Base-by-base conservation (phyloP, 92 coral and sea anemone species). In the Isaurus tuberculatus region DNA sequence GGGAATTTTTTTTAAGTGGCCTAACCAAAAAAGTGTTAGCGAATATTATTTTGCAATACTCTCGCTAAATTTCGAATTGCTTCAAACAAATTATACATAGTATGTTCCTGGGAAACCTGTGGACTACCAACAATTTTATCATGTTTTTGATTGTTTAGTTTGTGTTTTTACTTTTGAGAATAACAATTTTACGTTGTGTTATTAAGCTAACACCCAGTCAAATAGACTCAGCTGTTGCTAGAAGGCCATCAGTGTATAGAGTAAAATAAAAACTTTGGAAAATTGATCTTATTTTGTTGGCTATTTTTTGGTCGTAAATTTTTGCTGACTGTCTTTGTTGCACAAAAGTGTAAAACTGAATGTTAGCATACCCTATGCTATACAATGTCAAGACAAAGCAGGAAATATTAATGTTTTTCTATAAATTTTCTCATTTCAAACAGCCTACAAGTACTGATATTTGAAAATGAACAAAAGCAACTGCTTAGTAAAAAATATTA, bases 91-190 rank as follows among this genome's bases (percentile, higher is more conserved):
- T 49, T 49, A 49, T 49, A 49, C 58, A 49, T 49, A 49, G 58
- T 49, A 49, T 49, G 58, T 49, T 49, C 58, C 58, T 49, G 58
- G 58, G 58, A 49, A 49, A 49, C 58, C n/a, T 49, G 58, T 49
- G 58, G 58, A 49, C 58, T 49, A 15, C 58, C 58, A 49, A 49
- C n/a, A 49, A 49, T 49, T 49, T 49, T 49, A 49, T 49, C 58
- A 49, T 49, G 22, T 49, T 49, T 49, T 49, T n/a, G 58, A 49
- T n/a, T 49, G 58, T 49, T 49, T 49, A 49, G 58, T 49, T 49
- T 49, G 58, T 49, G 58, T 49, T 49, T 49, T 49, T 49, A 4
- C 58, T 49, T 49, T 49, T 49, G 58, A 49, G 58, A 49, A 49
- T 49, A n/a, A 49, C 58, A 0, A 49, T 49, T 49, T 49, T 13